Evolutionary conservation across 2,113 vertebrate species (phyloP), one percentile per base, ranked within the genome.

Genomic region (Pelodiscus sinensis): DNA sequence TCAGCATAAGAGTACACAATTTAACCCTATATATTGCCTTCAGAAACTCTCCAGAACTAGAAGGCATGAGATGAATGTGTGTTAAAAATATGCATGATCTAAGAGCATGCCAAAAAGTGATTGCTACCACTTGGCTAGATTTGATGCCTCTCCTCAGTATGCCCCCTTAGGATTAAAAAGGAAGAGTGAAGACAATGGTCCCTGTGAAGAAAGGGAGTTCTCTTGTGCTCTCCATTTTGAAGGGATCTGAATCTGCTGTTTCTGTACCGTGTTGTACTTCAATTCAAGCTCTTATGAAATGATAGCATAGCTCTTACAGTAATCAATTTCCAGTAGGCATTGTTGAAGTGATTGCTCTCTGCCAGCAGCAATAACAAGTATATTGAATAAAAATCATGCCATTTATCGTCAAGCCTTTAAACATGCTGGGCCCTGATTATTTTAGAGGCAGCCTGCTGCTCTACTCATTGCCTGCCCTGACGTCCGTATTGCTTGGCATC

Each of bases 391-490:
- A 6, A 18, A 21, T 55, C 9, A 27, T 62, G 44, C 27, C 56
- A 35, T 51, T 8, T 4, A 35, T 9, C 31, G 35, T 71, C 65
- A 71, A 71, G 65, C 65, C 65, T 71, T n/a, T 35, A 21, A 68
- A 71, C 65, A 35, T 71, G 31, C 9, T 19, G 14, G n/a, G n/a
- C 31, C 65, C 65, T 71, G n/a, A 35, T 35, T 21, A 71, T 71
- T 35, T 35, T 68, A n/a, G 65, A 71, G n/a, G 18, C 18, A 19
- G 8, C 16, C 51, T 38, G 1, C 14, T 18, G 3, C 3, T 56
- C 3, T 15, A 22, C 8, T 6, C 56, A 9, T 0, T 35, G 2
- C 0, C 8, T 4, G 1, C 0, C 35, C 6, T 3, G 5, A 21
- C 5, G 2, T 6, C 7, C 18, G 7, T 71, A 29, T 78, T 51